Percentiles rank a stretch among this genome's conserved stretches.
Conservation (phyloP, 2,888 invertebrate species). For the Eupithecia pulchellata region DNA sequence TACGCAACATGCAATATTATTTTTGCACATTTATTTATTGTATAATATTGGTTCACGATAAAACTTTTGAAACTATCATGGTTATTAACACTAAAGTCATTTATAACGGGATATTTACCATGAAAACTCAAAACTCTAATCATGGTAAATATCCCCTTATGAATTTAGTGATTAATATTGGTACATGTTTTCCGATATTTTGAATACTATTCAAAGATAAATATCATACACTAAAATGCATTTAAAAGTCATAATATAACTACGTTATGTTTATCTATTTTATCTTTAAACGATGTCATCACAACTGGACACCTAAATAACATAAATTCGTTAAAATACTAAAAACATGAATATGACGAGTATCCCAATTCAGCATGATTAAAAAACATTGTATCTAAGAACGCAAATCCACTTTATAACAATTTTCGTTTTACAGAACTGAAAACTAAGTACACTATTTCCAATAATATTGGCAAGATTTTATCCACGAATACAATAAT, state of each 20-base stretch:
- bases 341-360: neutral
- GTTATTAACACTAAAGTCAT: too few species aligned
- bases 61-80: too few species aligned
- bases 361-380: neutral
- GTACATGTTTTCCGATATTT: neutral
- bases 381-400: neutral
- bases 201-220: neutral
- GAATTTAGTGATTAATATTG: too few species aligned
- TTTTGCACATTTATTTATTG: neutral
- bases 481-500: neutral
- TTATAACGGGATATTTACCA: neutral
- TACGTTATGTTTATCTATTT: neutral
- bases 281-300: neutral
- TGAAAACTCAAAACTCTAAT: too few species aligned
- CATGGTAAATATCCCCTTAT: too few species aligned
- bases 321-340: constrained; percentile 11
- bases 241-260: neutral
- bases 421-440: neutral
- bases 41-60: neutral
- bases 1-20: neutral
- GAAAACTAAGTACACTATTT: neutral
- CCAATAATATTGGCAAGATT: constrained; percentile 2
- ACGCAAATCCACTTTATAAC: neutral
- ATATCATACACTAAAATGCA: neutral
- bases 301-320: constrained; percentile 3